Evolutionary conservation across 2,888 invertebrate species (phyloP), one percentile per base, ranked within the genome.

Genomic region (Plemyria rubiginata): DNA sequence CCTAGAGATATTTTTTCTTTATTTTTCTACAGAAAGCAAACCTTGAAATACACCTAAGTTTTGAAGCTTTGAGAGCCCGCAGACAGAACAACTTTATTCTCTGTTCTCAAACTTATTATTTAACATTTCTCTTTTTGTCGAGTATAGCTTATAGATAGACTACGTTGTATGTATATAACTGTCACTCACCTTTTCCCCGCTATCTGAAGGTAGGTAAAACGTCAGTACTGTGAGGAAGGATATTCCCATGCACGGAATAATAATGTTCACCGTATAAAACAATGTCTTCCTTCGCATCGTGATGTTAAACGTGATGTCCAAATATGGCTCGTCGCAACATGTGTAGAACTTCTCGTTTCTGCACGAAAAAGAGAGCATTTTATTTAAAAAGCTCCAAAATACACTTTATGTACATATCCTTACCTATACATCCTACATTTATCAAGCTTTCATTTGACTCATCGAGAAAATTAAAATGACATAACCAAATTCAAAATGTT

Each of bases 281-380:
- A 99, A 94, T 57, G 99, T 98, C 93, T 98, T 98, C 75, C 98
- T 94, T 79, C 98, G 94, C 96, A 98, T 97, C 73, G 99, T 99
- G 82, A 99, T 98, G 94, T 99, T 99, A 94, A 99, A 99, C 65
- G 99, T 99, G 87, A 99, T 94, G 90, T 97, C 99, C 90, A 98
- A 94, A 91, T 98, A 99, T 63, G 98, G 98, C 92, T 98, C 98
- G 85, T 98, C 97, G 92, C 99, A 99, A 94, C 99, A 99, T 74
- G 98, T 98, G 94, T 99, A 98, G 93, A 96, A 97, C 87, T 97
- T 97, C 88, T 97, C 97, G 87, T 97, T 97, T 84, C 97, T 97
- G 93, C 7, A 89, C 41, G 51, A 52, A 63, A 40, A 63, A 29
- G 12, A n/a, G 9, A 58, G 52, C 36, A 43, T 11, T 38, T 2